phyloP scores from a whole-genome alignment of 2,113 vertebrate genomes.

The Dicrurus megarhynchus region DNA sequence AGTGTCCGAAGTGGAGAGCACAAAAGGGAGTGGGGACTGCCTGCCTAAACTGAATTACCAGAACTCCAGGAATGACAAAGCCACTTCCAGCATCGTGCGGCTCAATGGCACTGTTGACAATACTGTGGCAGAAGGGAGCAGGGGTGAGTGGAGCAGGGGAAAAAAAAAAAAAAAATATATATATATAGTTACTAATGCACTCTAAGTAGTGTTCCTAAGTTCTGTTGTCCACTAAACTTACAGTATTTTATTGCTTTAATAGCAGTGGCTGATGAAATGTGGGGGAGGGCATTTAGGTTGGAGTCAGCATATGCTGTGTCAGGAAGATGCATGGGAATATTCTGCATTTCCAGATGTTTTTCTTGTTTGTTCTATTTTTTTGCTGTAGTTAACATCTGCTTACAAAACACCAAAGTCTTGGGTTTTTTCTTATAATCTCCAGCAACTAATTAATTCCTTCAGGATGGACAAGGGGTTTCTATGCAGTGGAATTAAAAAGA shows the following conservation, averaged over 20 bases:
- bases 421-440: not conserved
- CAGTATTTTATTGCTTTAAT: not conserved
- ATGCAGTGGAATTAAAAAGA: not conserved
- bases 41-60: conserved; percentile 71
- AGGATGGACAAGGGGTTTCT: not conserved
- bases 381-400: not conserved
- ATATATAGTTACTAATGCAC: no score
- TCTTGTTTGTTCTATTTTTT: not conserved
- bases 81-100: conserved; percentile 72
- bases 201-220: not conserved
- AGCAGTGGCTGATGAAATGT: not conserved
- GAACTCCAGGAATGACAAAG: not conserved
- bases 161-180: no score
- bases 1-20: conserved; percentile 78
- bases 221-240: not conserved
- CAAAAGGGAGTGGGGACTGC: conserved; percentile 77
- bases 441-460: not conserved
- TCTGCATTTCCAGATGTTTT: not conserved
- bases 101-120: conserved; percentile 22
- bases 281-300: not conserved
- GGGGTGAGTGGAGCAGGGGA: conserved; percentile 57
- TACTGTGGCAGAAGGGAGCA: not conserved
- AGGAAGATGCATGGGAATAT: not conserved
- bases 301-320: not conserved
- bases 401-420: not conserved